Percentiles rank a stretch among this genome's conserved stretches.
Conservation (phyloP, 2,888 invertebrate genomes). For the Catocala fraxini region DNA sequence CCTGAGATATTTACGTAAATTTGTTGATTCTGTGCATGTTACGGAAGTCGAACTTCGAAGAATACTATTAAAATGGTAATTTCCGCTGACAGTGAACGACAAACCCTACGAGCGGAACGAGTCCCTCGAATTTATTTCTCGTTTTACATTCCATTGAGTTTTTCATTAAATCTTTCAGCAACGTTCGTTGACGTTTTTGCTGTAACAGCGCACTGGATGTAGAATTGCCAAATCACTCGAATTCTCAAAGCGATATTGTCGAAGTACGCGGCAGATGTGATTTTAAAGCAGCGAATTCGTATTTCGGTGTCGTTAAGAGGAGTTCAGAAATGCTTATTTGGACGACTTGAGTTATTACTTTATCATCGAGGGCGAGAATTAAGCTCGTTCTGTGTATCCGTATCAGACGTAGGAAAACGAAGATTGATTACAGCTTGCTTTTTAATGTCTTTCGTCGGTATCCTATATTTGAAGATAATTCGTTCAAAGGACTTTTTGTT, state of each 20-base stretch:
- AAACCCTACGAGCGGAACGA: slow-evolving; percentile 11
- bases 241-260: slow-evolving; percentile 13
- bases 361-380: slow-evolving; percentile 22
- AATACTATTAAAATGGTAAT: slow-evolving; percentile 52
- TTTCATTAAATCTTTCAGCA: slow-evolving; percentile 20
- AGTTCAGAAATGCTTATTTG: slow-evolving; percentile 31
- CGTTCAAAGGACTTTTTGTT: too few relatives aligned
- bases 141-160: slow-evolving; percentile 39
- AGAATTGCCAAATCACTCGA: slow-evolving; percentile 13
- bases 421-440: slow-evolving; percentile 29
- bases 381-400: slow-evolving; percentile 21
- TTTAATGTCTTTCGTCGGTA: slow-evolving; percentile 11
- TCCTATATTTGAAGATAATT: background rate
- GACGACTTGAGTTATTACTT: slow-evolving; percentile 36
- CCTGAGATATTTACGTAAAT: slow-evolving; percentile 41
- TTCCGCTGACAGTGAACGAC: slow-evolving; percentile 25
- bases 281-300: slow-evolving; percentile 24
- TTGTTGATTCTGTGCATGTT: slow-evolving; percentile 42
- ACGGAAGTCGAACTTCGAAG: slow-evolving; percentile 40
- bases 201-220: slow-evolving; percentile 31
- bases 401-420: slow-evolving; percentile 21
- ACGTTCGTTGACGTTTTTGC: slow-evolving; percentile 11
- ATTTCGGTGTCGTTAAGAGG: slow-evolving; percentile 29
- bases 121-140: slow-evolving; percentile 19
- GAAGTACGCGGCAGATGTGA: slow-evolving; percentile 22